phyloP scores from a whole-genome alignment of 2,113 vertebrate species.

The Psittacula cyanocephala region DNA sequence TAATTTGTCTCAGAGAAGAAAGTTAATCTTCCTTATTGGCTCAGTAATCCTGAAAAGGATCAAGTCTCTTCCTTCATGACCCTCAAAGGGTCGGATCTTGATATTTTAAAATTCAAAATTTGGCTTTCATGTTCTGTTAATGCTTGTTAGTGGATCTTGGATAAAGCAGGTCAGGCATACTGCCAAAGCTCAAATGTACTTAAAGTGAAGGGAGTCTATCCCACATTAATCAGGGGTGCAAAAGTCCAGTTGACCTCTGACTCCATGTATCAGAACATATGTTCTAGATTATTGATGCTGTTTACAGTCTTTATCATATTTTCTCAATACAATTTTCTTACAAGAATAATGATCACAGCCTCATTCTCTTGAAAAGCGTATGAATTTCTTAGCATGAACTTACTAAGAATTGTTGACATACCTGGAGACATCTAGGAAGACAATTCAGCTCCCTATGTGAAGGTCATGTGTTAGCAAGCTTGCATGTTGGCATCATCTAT shows the following conservation, averaged over 20 bases:
- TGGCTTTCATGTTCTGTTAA: background rate
- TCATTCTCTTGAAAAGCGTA: background rate
- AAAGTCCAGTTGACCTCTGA: background rate
- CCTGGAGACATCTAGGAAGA: background rate
- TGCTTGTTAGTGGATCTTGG: background rate
- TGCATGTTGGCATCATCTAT: background rate
- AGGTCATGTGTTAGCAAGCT: background rate
- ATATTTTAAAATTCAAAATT: background rate
- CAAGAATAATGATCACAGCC: background rate
- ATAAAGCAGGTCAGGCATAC: background rate
- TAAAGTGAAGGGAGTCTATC: background rate
- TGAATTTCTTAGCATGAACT: background rate
- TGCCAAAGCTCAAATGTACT: background rate
- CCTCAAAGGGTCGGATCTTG: background rate
- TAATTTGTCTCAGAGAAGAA: background rate
- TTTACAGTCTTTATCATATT: background rate
- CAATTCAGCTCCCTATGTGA: background rate
- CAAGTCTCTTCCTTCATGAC: background rate
- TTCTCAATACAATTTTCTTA: background rate
- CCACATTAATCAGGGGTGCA: background rate
- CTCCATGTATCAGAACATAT: background rate
- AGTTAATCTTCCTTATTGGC: background rate
- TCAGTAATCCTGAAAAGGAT: conserved; percentile 9
- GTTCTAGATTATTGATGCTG: background rate
- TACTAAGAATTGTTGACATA: background rate